phyloP scores from a whole-genome alignment of 2,797 vertebrate species.

The Paedocypris micromegethes region DNA sequence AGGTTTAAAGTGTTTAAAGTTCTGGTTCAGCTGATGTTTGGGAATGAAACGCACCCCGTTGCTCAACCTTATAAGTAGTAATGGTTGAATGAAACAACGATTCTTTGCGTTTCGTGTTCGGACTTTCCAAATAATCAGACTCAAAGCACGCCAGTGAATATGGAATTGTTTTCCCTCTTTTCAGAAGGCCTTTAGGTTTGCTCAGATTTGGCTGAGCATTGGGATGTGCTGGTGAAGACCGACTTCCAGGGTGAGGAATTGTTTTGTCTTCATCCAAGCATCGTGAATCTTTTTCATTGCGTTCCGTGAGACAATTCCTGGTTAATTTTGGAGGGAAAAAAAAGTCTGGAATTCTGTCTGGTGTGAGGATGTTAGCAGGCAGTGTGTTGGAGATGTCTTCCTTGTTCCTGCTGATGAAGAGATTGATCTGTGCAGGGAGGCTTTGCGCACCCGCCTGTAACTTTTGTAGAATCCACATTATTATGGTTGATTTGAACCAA shows the following conservation, averaged over 20 bases:
- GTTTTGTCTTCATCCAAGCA: constrained; percentile 13
- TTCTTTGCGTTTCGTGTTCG: constrained; percentile 68
- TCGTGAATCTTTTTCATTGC: constrained; percentile 26
- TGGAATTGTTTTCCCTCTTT: constrained; percentile 48
- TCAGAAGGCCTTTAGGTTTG: constrained; percentile 1
- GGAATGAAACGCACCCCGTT: constrained; percentile 11
- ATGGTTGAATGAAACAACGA: constrained; percentile 64
- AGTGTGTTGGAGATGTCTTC: constrained; percentile 53
- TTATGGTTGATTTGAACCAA: constrained; percentile 9
- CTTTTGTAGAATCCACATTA: constrained; percentile 64
- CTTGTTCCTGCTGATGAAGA: constrained; percentile 47
- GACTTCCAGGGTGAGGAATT: constrained; percentile 20
- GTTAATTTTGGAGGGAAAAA: constrained; percentile 64
- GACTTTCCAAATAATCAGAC: constrained; percentile 62
- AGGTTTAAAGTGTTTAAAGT: too few relatives aligned
- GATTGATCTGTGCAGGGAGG: constrained; percentile 56
- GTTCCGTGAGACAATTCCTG: constrained; percentile 35
- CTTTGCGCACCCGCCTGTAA: constrained; percentile 58
- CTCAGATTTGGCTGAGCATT: constrained; percentile 24
- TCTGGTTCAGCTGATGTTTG: too few relatives aligned
- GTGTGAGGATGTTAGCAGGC: constrained; percentile 66
- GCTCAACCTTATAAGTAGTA: constrained; percentile 55
- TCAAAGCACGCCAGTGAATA: constrained; percentile 60
- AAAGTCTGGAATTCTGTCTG: constrained; percentile 68
- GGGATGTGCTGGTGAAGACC: constrained; percentile 8